Evolutionary conservation across 2,888 invertebrate species (phyloP), one percentile per base, ranked within the genome.

Genomic region (Myopa tessellatipennis): DNA sequence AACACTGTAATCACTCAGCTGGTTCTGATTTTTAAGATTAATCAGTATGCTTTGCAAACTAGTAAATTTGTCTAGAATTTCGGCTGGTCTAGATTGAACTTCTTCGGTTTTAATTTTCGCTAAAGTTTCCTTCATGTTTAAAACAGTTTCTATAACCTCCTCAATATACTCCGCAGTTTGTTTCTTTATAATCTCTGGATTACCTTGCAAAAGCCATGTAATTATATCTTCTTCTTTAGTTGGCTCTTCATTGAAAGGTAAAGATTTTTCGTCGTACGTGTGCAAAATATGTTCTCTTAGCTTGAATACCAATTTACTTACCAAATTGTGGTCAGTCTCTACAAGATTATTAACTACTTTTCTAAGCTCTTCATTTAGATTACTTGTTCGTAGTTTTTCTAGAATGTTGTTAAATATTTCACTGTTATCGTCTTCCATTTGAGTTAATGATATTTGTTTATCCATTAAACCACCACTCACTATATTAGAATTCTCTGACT

Each of bases 361-460:
- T 73, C 71, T 50, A 60, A 65, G 38, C n/a, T 81, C 80, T 0
- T 79, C 71, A 6, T 77, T 72, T 16, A 83, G 77, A 8, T 26
- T 16, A 0, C 8, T 58, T 4, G 76, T 40, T 45, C 74, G 65
- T 5, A 80, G 6, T 5, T 72, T 26, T 3, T 58, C 18, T 34
- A 70, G 34, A 52, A 70, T 45, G 12, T 72, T 45, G 10, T 60
- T 40, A 8, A 61, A 40, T 63, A 12, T 58, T 26, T 45, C 61
- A 40, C 60, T 4, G n/a, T 52, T 4, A 14, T 38, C 58, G 3
- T 61, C 72, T 60, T 8, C n/a, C 12, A 60, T 72, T n/a, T 61
- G 16, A 26, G 16, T 69, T 50, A n/a, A 18, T 52, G 26, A 26
- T 26, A 10, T 52, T 70, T 52, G 4, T 45, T 12, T 69, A 12